Evolutionary conservation across 2,888 invertebrate genomes (phyloP).

Genomic region (Pedicia rivosa): DNA sequence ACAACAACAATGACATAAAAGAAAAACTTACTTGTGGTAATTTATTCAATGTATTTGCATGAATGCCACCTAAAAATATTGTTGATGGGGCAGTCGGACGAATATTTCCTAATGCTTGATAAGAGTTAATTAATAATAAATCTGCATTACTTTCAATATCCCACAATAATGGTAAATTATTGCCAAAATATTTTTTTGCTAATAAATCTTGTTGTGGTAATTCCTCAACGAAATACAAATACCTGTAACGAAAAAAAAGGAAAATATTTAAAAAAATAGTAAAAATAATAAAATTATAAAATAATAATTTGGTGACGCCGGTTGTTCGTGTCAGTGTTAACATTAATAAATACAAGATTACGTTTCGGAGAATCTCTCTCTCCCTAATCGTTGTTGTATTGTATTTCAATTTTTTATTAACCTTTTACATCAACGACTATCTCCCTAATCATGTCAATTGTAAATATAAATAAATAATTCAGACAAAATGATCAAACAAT

Average conservation of each 20-base stretch:
- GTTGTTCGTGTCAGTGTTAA: too few relatives aligned
- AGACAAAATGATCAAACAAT: too few relatives aligned
- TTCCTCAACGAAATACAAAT: conserved; percentile 16
- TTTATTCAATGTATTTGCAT: conserved; percentile 13
- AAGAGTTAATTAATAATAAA: conserved; percentile 16
- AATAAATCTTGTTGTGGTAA: conserved; percentile 17
- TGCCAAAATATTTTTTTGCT: conserved; percentile 15
- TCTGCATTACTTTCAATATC: conserved; percentile 17
- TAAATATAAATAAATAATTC: too few relatives aligned
- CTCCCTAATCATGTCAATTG: too few relatives aligned
- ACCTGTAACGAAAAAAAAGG: conserved; percentile 11
- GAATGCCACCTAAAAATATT: conserved; percentile 17
- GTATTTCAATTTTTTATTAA: too few relatives aligned
- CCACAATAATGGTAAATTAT: conserved; percentile 15
- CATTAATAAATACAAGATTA: too few relatives aligned
- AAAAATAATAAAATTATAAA: background rate
- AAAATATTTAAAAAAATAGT: background rate
- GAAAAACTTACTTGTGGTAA: conserved; percentile 8
- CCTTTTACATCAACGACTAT: too few relatives aligned
- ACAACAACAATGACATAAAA: too few relatives aligned
- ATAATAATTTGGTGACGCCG: too few relatives aligned
- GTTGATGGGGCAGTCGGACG: conserved; percentile 17
- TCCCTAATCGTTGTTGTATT: too few relatives aligned
- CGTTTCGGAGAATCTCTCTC: too few relatives aligned
- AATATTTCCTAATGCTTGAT: conserved; percentile 15